Evolutionary conservation across 2,888 invertebrate species (phyloP), one percentile per base, ranked within the genome.

Genomic region (Ligdia adustata): DNA sequence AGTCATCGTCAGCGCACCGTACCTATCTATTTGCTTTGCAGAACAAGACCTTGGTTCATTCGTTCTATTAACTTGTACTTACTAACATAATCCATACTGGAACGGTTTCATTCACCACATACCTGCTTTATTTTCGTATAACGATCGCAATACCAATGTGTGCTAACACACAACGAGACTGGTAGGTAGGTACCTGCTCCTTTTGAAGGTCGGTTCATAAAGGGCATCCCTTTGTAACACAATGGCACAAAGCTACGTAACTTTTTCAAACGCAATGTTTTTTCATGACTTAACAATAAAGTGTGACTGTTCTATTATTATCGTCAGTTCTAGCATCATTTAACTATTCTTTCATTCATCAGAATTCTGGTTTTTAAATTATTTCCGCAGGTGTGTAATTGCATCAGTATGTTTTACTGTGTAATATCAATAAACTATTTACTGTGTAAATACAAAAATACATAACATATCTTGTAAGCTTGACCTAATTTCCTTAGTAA

Each of bases 1-100:
- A 75, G 75, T 74, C 70, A 69, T 51, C 50, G 24, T n/a, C n/a
- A n/a, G 18, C 39, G 39, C 42, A 55, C 27, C 29, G 29, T 42
- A 35, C 29, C 31, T 46, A 39, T 27, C 38, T 43, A 43, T 38
- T 43, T 38, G 32, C 32, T 43, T 42, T 43, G 42, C 29, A 15
- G 24, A 6, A 16, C 24, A 20, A 39, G 38, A 47, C 41, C 47
- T 46, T 48, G 40, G 40, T 43, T 53, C 44, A 46, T 46, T 20
- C 20, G 12, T 35, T n/a, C 12, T 35, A 35, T 29, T n/a, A n/a
- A n/a, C n/a, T n/a, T n/a, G n/a, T n/a, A n/a, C n/a, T n/a, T 11
- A 38, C 34, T 45, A 29, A 40, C 22, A 29, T 42, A 24, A 26
- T 37, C 20, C 32, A 26, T n/a, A n/a, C 9, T 26, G 14, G 11